These are phyloP conservation scores for Rhinella marina DNA, from an alignment of 2,797 vertebrate genomes.

Conservation along the genomic window DNA sequence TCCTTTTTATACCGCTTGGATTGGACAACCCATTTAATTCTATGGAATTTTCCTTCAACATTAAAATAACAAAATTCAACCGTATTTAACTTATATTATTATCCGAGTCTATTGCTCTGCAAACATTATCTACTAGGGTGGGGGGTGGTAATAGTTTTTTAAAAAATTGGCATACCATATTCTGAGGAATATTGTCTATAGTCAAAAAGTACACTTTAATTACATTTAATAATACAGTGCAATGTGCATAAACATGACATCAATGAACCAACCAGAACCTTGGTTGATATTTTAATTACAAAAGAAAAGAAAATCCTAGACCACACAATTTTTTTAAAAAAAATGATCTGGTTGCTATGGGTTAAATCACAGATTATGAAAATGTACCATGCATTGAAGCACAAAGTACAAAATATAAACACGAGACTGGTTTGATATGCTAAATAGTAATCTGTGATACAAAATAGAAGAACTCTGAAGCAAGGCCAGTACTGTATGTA, in stretches of 20 bases:
- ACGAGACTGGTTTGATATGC: background rate
- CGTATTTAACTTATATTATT: background rate
- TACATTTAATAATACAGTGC: background rate
- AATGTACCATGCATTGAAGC: background rate
- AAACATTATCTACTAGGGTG: background rate
- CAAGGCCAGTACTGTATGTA: background rate
- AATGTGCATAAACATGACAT: background rate
- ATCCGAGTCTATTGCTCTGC: background rate
- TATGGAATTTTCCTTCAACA: background rate
- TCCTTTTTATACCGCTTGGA: background rate
- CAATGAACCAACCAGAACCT: background rate
- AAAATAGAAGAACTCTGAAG: background rate
- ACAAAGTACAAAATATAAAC: background rate
- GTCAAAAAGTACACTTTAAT: background rate
- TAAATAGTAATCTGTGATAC: background rate
- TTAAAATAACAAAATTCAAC: background rate
- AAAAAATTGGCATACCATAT: background rate
- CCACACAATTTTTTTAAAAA: background rate
- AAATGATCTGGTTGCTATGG: background rate
- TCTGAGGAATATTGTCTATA: background rate
- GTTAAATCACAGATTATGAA: background rate
- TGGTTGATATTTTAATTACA: constrained; percentile 6
- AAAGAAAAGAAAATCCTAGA: background rate
- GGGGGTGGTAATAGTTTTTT: background rate
- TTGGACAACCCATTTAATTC: background rate